Evolutionary conservation across 2,888 invertebrate species (phyloP).

Genomic region (Torymus tubicola): DNA sequence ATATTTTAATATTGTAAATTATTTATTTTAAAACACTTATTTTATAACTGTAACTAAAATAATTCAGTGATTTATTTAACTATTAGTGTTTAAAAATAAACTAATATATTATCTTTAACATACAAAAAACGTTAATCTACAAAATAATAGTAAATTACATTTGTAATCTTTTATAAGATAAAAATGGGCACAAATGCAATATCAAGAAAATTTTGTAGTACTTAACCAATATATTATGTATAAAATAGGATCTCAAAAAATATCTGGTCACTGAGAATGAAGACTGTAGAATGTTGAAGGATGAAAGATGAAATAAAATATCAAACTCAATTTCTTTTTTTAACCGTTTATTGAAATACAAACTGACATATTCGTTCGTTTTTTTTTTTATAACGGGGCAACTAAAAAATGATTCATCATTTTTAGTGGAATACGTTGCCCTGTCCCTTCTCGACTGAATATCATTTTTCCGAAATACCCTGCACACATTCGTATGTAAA

Average conservation of each 20-base stretch:
- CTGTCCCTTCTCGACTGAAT: conserved; percentile 31
- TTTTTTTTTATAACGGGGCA: conserved; percentile 34
- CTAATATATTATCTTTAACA: too few species aligned
- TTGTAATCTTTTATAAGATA: too few species aligned
- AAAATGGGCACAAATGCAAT: too few species aligned
- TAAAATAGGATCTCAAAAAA: too few species aligned
- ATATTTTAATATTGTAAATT: not conserved
- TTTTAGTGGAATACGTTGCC: conserved; percentile 49
- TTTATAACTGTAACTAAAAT: too few species aligned
- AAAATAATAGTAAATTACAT: too few species aligned
- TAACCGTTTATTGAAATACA: conserved; percentile 56
- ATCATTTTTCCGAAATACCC: conserved; percentile 53
- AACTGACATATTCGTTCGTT: conserved; percentile 48
- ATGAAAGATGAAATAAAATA: conserved; percentile 14
- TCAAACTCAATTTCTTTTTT: conserved; percentile 27
- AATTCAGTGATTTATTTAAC: too few species aligned
- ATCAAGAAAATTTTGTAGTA: too few species aligned
- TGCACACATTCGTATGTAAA: conserved; percentile 21
- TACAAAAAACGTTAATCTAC: too few species aligned
- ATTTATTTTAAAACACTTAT: not conserved
- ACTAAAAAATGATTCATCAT: conserved; percentile 37
- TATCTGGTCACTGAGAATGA: too few species aligned
- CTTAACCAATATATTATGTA: too few species aligned
- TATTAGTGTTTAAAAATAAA: too few species aligned
- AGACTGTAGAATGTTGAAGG: conserved; percentile 7